Conservation (phyloP, 2,113 vertebrate species). For the Anarrhichthys ocellatus region DNA sequence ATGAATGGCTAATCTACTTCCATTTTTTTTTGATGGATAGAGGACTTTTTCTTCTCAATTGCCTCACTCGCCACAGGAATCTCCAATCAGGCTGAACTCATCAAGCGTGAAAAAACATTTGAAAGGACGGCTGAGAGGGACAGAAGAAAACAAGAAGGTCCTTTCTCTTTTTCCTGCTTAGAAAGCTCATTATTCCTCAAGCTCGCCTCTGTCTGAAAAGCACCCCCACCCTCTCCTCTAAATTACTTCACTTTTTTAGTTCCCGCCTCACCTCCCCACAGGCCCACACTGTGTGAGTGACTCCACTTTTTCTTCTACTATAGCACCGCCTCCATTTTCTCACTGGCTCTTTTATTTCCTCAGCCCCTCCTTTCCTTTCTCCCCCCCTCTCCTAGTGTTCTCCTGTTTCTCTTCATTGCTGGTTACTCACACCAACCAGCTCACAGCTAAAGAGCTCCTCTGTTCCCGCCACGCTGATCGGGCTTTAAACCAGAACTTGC, state of each 20-base stretch:
- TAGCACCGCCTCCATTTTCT: slow-evolving; percentile 71
- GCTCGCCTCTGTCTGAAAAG: slow-evolving; percentile 55
- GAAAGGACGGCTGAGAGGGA: slow-evolving; percentile 58
- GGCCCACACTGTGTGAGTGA: slow-evolving; percentile 44
- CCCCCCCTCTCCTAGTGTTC: slow-evolving; percentile 48
- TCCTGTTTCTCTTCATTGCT: slow-evolving; percentile 56
- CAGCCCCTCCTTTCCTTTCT: slow-evolving; percentile 43
- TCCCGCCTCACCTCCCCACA: slow-evolving; percentile 51
- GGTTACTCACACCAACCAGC: slow-evolving; percentile 52
- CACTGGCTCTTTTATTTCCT: slow-evolving; percentile 67
- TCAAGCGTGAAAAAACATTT: slow-evolving; percentile 70
- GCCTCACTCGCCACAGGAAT: slow-evolving; percentile 52
- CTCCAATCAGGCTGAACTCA: slow-evolving; percentile 54
- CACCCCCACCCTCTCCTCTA: slow-evolving; percentile 26
- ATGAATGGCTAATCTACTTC: slow-evolving; percentile 33
- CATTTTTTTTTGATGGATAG: slow-evolving; percentile 34
- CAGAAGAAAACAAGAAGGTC: slow-evolving; percentile 73
- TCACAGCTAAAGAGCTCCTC: slow-evolving; percentile 63
- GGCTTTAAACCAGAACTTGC: slow-evolving; percentile 50
- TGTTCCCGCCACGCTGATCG: slow-evolving; percentile 24
- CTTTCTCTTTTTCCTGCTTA: slow-evolving; percentile 69
- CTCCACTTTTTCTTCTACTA: slow-evolving; percentile 38
- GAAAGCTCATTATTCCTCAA: slow-evolving; percentile 74
- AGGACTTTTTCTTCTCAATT: slow-evolving; percentile 38
- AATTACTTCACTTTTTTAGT: slow-evolving; percentile 60